Percentiles rank a stretch among this genome's conserved stretches.
These are phyloP conservation scores for Euplexia lucipara DNA, from an alignment of 2,888 invertebrate genomes.

Conservation along the genomic window DNA sequence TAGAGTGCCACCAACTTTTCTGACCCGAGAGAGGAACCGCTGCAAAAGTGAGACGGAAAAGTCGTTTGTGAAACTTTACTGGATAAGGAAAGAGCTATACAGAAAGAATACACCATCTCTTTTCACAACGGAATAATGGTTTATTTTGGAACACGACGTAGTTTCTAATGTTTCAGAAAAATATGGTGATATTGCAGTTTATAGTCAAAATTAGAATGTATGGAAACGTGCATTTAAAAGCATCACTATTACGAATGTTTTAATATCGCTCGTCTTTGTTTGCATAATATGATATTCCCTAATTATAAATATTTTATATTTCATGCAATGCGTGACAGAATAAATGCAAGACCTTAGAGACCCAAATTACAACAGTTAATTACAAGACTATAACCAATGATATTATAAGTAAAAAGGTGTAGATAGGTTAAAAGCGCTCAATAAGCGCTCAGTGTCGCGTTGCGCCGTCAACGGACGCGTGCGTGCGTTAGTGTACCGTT, in stretches of 20 bases:
- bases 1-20: slow-evolving; percentile 10
- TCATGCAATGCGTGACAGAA: too few species aligned
- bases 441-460: too few species aligned
- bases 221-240: slow-evolving; percentile 9
- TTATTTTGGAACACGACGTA: neutral
- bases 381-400: too few species aligned
- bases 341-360: too few species aligned
- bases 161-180: slow-evolving; percentile 5
- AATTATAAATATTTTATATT: too few species aligned
- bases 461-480: too few species aligned
- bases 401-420: too few species aligned
- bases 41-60: neutral
- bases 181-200: neutral
- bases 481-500: too few species aligned
- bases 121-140: neutral
- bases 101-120: neutral
- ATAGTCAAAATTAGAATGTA: slow-evolving; percentile 22
- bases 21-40: neutral
- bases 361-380: too few species aligned
- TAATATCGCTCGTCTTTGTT: neutral
- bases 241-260: slow-evolving; percentile 23
- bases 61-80: neutral
- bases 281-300: too few species aligned
- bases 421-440: too few species aligned
- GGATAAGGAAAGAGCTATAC: neutral